Percentiles rank a stretch among this genome's conserved stretches.
Evolutionary conservation across 2,113 vertebrate genomes (phyloP).

Genomic region (Xenotilapia flavipinnis): DNA sequence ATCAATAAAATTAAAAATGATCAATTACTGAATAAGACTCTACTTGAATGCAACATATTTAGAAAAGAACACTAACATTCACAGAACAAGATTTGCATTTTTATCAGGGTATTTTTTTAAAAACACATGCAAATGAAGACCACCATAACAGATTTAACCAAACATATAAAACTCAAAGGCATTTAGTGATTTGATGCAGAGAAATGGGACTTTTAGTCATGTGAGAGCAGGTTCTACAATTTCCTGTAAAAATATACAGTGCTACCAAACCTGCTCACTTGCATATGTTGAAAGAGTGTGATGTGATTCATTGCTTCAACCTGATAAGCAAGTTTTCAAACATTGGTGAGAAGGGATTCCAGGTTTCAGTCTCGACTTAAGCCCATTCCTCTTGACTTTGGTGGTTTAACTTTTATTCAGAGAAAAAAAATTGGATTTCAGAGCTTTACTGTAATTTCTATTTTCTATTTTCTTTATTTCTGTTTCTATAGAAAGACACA

Average conservation of each 20-base stretch:
- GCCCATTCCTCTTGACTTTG: neutral
- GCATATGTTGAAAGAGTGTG: neutral
- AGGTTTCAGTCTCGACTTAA: neutral
- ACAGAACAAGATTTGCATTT: neutral
- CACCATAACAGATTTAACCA: neutral
- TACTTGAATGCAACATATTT: neutral
- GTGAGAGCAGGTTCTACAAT: neutral
- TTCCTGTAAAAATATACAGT: neutral
- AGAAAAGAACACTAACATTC: neutral
- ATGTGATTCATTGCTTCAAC: neutral
- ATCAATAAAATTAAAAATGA: neutral
- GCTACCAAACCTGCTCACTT: neutral
- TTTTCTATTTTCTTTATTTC: neutral
- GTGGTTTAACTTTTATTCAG: neutral
- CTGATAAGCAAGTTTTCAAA: neutral
- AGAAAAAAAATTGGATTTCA: neutral
- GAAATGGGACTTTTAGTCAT: neutral
- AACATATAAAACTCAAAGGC: neutral
- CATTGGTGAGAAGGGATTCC: neutral
- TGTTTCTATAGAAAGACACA: neutral
- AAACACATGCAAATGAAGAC: neutral
- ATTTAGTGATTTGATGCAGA: neutral
- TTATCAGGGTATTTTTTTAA: neutral
- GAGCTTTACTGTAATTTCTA: neutral
- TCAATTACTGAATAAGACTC: neutral